Evolutionary conservation across 2,888 invertebrate genomes (phyloP).

Genomic region (Nymphalis polychloros): DNA sequence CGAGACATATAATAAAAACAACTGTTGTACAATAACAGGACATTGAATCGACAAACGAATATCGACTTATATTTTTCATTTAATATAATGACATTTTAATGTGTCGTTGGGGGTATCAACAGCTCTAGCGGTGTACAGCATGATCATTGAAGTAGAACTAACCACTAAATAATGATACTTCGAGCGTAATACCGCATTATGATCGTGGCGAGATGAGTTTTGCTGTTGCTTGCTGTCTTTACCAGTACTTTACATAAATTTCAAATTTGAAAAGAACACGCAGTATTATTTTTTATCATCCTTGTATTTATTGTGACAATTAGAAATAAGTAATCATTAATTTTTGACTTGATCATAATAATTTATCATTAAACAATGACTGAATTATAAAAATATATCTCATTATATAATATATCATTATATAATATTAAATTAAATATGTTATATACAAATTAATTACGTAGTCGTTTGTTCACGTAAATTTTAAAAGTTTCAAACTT

Average conservation of each 20-base stretch:
- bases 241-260: slow-evolving; percentile 6
- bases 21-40: no score
- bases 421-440: no score
- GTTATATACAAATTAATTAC: no score
- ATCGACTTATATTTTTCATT: no score
- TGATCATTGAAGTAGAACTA: slow-evolving; percentile 34
- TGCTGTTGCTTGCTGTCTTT: slow-evolving; percentile 23
- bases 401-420: no score
- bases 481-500: not conserved
- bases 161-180: slow-evolving; percentile 36
- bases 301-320: not conserved
- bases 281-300: not conserved
- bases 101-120: slow-evolving; percentile 11
- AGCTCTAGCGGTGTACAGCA: slow-evolving; percentile 15
- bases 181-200: slow-evolving; percentile 34
- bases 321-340: not conserved
- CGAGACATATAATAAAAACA: no score
- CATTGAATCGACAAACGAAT: no score
- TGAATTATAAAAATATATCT: no score
- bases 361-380: no score
- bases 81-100: not conserved
- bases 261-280: not conserved
- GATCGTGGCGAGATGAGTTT: slow-evolving; percentile 37
- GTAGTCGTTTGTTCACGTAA: no score
- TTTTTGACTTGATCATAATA: not conserved